phyloP scores from a whole-genome alignment of 37 sponge, comb jelly and placozoan species.

The Halichondria panicea region DNA sequence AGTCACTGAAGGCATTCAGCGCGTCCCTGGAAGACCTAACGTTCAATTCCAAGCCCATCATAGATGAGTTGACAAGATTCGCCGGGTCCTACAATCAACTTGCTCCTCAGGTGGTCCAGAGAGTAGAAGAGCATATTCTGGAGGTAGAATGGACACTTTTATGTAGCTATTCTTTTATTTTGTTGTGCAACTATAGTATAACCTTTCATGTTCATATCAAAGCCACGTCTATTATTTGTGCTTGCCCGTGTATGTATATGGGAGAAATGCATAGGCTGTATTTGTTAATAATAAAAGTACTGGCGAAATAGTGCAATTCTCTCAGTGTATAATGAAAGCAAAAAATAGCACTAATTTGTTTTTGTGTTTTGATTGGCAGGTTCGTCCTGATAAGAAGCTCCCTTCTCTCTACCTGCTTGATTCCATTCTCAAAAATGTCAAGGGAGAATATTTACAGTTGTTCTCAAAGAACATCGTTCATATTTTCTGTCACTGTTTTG shows the following conservation, averaged over 20 bases:
- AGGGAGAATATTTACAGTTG: slow-evolving; percentile 67
- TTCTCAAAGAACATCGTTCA: slow-evolving; percentile 71
- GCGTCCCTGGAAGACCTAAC: slow-evolving; percentile 77
- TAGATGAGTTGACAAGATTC: slow-evolving; percentile 80
- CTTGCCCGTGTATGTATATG: neutral
- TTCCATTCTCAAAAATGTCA: slow-evolving; percentile 94
- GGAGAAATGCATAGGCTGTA: no score
- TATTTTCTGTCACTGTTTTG: slow-evolving; percentile 85
- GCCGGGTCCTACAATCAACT: slow-evolving; percentile 69
- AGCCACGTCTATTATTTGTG: neutral
- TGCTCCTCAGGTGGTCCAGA: slow-evolving; percentile 70
- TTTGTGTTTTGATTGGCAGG: slow-evolving; percentile 49
- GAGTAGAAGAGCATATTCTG: slow-evolving; percentile 47
- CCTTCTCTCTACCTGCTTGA: slow-evolving; percentile 93
- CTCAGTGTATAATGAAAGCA: no score
- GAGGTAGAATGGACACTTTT: slow-evolving; percentile 62
- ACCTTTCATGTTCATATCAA: slow-evolving; percentile 5
- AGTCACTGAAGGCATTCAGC: slow-evolving; percentile 1
- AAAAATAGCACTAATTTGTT: neutral
- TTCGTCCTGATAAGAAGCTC: slow-evolving; percentile 67
- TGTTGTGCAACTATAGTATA: neutral
- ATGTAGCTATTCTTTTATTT: no score
- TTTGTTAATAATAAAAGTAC: no score
- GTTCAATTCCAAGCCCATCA: slow-evolving; percentile 91
- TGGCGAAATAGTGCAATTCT: no score